A percentile compares a stretch with the other conserved stretches of the same genome.
Conservation (phyloP, 2,888 invertebrate species). For the Phoenoteleia sp. region DNA sequence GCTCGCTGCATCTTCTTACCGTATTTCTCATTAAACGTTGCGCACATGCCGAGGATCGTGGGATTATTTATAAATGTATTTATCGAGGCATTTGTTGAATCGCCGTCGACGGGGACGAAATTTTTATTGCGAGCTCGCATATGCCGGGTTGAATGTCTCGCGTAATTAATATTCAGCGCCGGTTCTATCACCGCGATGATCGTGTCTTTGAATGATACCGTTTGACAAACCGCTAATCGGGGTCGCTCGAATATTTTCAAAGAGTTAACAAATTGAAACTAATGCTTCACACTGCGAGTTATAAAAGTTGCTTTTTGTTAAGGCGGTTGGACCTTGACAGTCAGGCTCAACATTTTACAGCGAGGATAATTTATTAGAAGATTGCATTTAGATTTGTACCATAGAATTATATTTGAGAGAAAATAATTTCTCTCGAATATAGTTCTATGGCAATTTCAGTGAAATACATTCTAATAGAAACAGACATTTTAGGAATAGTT, state of each 20-base stretch:
- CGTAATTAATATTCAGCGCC: constrained; percentile 38
- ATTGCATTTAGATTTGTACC: too few relatives aligned
- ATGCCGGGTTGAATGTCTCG: constrained; percentile 25
- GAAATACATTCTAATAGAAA: too few relatives aligned
- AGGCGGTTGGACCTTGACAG: too few relatives aligned
- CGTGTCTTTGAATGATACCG: constrained; percentile 49
- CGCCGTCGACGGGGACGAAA: neutral
- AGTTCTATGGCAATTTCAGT: too few relatives aligned
- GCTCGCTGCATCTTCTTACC: constrained; percentile 6
- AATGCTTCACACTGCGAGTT: neutral
- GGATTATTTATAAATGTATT: constrained; percentile 24
- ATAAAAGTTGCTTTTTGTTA: too few relatives aligned
- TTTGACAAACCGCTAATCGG: constrained; percentile 52
- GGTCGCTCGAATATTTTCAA: constrained; percentile 27
- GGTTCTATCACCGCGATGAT: constrained; percentile 14
- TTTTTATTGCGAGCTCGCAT: constrained; percentile 5
- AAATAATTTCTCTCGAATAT: too few relatives aligned
- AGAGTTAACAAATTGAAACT: constrained; percentile 33
- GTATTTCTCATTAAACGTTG: constrained; percentile 2
- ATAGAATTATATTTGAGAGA: too few relatives aligned
- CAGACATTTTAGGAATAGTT: too few relatives aligned
- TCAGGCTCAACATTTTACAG: too few relatives aligned
- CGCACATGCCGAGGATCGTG: neutral
- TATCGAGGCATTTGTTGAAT: constrained; percentile 1
- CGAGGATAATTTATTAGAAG: too few relatives aligned